Evolutionary conservation across 2,113 vertebrate species (phyloP).

Genomic region (Bujurquina vittata): DNA sequence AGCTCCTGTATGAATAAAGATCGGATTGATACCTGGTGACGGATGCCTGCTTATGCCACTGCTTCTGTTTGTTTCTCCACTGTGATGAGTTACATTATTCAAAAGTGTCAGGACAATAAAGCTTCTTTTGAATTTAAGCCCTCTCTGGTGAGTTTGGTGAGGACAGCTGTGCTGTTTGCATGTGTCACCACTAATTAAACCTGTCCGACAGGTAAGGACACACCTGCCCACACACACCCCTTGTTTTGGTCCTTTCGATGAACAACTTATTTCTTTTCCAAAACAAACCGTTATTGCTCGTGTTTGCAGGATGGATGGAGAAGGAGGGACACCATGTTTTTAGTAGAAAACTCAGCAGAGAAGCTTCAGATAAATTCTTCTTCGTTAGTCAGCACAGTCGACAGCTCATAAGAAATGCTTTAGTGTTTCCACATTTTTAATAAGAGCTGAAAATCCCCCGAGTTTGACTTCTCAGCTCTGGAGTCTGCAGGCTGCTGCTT

Average conservation of each 20-base stretch:
- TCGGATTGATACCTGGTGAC: background rate
- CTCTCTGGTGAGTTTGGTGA: background rate
- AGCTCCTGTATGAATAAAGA: background rate
- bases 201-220: slow-evolving; percentile 51
- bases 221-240: background rate
- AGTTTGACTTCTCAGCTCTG: background rate
- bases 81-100: background rate
- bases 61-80: background rate
- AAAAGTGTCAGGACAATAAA: background rate
- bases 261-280: background rate
- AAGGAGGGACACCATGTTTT: background rate
- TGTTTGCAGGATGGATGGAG: background rate
- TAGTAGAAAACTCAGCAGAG: background rate
- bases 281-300: background rate
- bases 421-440: slow-evolving; percentile 1
- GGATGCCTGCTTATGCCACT: background rate
- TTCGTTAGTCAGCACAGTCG: background rate
- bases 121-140: background rate
- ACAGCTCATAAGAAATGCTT: background rate
- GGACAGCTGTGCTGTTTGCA: background rate
- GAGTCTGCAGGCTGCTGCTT: background rate
- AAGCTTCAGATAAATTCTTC: background rate
- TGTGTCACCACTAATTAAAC: slow-evolving; percentile 36
- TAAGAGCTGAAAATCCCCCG: background rate
- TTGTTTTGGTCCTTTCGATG: background rate